Evolutionary conservation across 2,797 vertebrate genomes (phyloP).

Genomic region (Rousettus madagascariensis): DNA sequence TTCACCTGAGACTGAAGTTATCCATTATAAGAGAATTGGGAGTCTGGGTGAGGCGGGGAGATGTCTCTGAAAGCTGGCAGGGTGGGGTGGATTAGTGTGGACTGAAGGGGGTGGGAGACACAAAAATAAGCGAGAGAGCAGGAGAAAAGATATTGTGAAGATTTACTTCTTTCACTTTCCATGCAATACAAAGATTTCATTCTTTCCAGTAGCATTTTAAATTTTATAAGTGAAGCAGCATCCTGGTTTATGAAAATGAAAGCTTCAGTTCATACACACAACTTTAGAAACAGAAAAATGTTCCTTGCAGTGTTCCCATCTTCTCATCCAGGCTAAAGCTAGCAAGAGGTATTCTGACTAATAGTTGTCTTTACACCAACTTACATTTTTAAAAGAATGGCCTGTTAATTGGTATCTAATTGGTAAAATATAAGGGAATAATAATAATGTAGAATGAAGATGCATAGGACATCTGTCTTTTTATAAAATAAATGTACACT

Average conservation of each 20-base stretch:
- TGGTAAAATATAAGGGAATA: slow-evolving; percentile 4
- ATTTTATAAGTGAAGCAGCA: background rate
- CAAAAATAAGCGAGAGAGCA: background rate
- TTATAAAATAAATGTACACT: slow-evolving; percentile 5
- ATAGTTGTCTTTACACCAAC: background rate
- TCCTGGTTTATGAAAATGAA: background rate
- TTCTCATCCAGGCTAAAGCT: background rate
- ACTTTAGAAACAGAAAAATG: background rate
- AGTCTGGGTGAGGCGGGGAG: background rate
- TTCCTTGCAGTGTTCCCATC: background rate
- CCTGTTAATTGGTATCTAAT: background rate
- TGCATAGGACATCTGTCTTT: background rate
- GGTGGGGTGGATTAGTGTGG: background rate
- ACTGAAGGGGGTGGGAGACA: background rate
- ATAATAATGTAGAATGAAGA: background rate
- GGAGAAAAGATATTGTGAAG: background rate
- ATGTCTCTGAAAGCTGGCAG: background rate
- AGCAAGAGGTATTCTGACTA: background rate
- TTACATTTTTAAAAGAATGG: background rate
- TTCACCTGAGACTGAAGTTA: background rate
- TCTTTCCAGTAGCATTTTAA: background rate
- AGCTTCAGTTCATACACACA: background rate
- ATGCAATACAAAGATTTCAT: background rate
- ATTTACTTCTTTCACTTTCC: background rate
- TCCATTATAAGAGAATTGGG: background rate